Conservation (phyloP, 2,113 vertebrate genomes). For the Peromyscus maniculatus region DNA sequence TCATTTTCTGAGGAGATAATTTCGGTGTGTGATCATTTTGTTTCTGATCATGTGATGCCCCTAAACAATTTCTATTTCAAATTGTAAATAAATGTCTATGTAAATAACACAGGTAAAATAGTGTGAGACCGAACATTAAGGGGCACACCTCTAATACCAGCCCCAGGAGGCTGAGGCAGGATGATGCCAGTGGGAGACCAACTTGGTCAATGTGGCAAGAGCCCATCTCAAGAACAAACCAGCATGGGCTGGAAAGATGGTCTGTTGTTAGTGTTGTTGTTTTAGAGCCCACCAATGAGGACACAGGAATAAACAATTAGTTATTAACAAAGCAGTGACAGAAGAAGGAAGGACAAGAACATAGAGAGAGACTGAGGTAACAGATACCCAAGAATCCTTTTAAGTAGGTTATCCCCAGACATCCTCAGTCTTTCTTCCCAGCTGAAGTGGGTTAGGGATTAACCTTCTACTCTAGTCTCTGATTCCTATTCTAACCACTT, state of each 20-base stretch:
- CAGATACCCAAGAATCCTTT: background rate
- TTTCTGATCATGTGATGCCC: background rate
- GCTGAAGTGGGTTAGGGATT: background rate
- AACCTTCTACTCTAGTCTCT: background rate
- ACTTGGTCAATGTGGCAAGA: background rate
- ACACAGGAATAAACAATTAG: background rate
- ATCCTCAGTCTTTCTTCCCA: background rate
- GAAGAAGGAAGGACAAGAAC: background rate
- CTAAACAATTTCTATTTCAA: background rate
- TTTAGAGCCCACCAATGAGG: background rate
- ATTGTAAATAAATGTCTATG: background rate
- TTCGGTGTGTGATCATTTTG: background rate
- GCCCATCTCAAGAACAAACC: background rate
- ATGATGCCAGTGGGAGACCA: background rate
- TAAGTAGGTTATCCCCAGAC: background rate
- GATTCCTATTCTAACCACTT: background rate
- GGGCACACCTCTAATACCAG: background rate
- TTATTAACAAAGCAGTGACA: background rate
- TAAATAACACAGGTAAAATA: background rate
- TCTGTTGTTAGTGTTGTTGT: background rate
- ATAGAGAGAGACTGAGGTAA: background rate
- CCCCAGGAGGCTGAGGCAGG: background rate
- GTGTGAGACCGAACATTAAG: background rate
- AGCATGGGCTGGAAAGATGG: background rate
- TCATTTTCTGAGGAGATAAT: background rate